Evolutionary conservation across 2,888 invertebrate genomes (phyloP).

Genomic region (Drosophila rubida): DNA sequence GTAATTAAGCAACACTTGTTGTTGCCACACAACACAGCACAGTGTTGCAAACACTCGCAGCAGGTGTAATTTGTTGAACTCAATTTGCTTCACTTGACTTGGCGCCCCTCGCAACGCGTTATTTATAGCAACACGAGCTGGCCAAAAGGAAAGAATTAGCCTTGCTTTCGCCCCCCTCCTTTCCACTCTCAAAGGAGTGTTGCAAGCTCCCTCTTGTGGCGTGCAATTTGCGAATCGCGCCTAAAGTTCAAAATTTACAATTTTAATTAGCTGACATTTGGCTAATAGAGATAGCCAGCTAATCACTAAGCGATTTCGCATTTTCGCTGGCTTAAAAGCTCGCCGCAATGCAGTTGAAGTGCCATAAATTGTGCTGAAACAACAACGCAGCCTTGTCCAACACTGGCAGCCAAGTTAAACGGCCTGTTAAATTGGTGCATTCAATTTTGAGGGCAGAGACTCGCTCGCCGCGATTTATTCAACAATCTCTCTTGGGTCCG

Average conservation of each 20-base stretch:
- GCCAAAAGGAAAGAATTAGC: conserved; percentile 47
- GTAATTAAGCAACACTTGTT: conserved; percentile 78
- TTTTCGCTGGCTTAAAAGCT: too few species aligned
- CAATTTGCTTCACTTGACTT: conserved; percentile 68
- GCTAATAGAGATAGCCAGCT: conserved; percentile 43
- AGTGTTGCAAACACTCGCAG: conserved; percentile 38
- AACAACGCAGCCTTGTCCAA: too few species aligned
- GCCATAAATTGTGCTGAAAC: too few species aligned
- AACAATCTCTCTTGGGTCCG: conserved; percentile 5
- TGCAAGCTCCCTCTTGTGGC: too few species aligned
- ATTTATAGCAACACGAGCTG: conserved; percentile 57
- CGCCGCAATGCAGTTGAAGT: conserved; percentile 17
- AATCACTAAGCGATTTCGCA: too few species aligned
- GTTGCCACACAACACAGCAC: conserved; percentile 34
- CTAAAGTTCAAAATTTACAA: conserved; percentile 72
- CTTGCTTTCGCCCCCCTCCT: too few species aligned
- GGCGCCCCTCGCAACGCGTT: conserved; percentile 22
- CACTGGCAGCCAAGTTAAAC: too few species aligned
- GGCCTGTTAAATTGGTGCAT: conserved; percentile 2
- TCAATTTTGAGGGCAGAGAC: too few species aligned
- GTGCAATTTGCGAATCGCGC: not conserved
- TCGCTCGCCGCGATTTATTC: too few species aligned
- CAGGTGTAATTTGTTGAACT: conserved; percentile 77
- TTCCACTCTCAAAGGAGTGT: too few species aligned
- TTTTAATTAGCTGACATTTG: conserved; percentile 71